phyloP scores from a whole-genome alignment of 2,888 invertebrate species.

The Spatulosminthurus flaviceps region DNA sequence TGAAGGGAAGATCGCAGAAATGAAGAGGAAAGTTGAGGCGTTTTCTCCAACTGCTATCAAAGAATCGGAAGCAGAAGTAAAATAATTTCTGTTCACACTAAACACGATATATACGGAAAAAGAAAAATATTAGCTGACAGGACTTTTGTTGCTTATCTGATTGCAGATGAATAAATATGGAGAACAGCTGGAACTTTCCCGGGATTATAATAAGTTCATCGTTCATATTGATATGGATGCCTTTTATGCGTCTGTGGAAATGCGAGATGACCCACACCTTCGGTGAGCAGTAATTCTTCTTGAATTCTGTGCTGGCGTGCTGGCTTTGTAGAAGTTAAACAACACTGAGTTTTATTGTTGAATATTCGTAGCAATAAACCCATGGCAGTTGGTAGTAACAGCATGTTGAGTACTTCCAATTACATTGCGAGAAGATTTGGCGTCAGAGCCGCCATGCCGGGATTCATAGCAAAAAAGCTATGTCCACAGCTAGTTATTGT shows the following conservation, averaged over 20 bases:
- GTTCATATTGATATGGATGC: slow-evolving; percentile 74
- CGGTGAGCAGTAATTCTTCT: slow-evolving; percentile 51
- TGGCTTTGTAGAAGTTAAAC: too few relatives aligned
- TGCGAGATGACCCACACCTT: slow-evolving; percentile 67
- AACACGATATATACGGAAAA: too few relatives aligned
- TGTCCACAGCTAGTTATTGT: slow-evolving; percentile 71
- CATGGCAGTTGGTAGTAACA: slow-evolving; percentile 71
- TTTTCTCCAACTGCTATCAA: slow-evolving; percentile 65
- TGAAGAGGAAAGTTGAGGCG: slow-evolving; percentile 64
- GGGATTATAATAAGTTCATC: slow-evolving; percentile 68
- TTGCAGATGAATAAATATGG: slow-evolving; percentile 68
- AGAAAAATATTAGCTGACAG: too few relatives aligned
- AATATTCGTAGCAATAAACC: too few relatives aligned
- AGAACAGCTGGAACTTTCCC: slow-evolving; percentile 66
- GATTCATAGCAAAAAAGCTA: slow-evolving; percentile 71
- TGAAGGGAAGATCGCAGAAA: slow-evolving; percentile 67
- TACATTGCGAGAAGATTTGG: slow-evolving; percentile 71
- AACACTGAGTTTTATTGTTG: too few relatives aligned
- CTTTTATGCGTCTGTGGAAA: slow-evolving; percentile 73
- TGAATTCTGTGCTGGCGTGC: too few relatives aligned
- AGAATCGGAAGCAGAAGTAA: slow-evolving; percentile 63
- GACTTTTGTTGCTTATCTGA: too few relatives aligned
- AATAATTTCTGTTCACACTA: too few relatives aligned
- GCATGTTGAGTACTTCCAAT: slow-evolving; percentile 73
- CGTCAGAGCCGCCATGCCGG: slow-evolving; percentile 73